These are phyloP conservation scores for Gambusia affinis DNA, from an alignment of 2,113 vertebrate species.

Conservation along the genomic window DNA sequence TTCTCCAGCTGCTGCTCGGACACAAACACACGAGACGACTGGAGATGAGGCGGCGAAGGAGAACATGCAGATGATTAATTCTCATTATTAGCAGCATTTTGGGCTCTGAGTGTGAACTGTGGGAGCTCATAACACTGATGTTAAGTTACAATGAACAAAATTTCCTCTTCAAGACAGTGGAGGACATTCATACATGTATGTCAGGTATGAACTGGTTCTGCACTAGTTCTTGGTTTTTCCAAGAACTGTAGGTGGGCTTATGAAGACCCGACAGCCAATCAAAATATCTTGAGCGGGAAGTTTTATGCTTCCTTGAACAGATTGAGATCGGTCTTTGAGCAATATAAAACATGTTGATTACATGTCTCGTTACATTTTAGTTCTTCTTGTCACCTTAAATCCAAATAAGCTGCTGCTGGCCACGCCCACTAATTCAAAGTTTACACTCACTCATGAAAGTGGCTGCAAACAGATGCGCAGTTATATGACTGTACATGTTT, in stretches of 20 bases:
- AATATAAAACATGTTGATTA: too few species aligned
- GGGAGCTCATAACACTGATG: conserved; percentile 22
- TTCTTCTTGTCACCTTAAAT: too few species aligned
- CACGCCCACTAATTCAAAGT: too few species aligned
- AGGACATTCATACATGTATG: conserved; percentile 37
- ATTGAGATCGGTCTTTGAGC: too few species aligned
- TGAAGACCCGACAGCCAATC: neutral
- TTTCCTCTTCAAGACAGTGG: conserved; percentile 24
- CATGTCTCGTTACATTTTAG: too few species aligned
- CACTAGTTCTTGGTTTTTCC: neutral
- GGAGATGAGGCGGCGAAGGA: neutral
- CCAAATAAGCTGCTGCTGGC: too few species aligned
- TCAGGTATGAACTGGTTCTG: neutral
- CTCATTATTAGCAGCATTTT: conserved; percentile 14
- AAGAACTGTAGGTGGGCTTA: neutral
- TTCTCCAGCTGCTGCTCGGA: conserved; percentile 84
- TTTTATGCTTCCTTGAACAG: too few species aligned
- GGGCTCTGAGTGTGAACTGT: conserved; percentile 3
- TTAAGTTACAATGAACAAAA: conserved; percentile 53
- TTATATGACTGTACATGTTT: too few species aligned
- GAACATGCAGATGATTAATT: conserved; percentile 21
- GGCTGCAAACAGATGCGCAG: too few species aligned
- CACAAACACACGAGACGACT: conserved; percentile 1
- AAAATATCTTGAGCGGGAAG: neutral
- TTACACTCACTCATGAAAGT: too few species aligned